A percentile compares a stretch with the other conserved stretches of the same genome.
phyloP scores from a whole-genome alignment of 2,888 invertebrate genomes.

The Scaptomyza caliginosa region DNA sequence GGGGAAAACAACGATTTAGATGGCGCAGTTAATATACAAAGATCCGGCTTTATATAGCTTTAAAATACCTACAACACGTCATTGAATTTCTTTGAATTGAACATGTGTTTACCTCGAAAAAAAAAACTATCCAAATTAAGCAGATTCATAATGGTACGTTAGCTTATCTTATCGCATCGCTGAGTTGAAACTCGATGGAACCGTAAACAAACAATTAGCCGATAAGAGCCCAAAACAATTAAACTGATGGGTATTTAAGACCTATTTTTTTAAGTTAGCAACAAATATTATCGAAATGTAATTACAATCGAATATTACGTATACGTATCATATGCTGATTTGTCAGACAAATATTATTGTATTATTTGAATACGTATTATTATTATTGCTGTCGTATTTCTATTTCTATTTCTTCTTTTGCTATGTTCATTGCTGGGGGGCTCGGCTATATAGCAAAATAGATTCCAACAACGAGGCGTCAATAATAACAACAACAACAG shows the following conservation, averaged over 20 bases:
- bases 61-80: conserved; percentile 25
- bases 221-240: conserved; percentile 48
- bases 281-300: conserved; percentile 10
- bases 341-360: conserved; percentile 45
- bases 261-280: conserved; percentile 4
- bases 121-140: conserved; percentile 4
- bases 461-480: conserved; percentile 29
- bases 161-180: conserved; percentile 25
- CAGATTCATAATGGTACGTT: neutral
- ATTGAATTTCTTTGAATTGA: conserved; percentile 14
- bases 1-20: conserved; percentile 1
- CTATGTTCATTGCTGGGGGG: conserved; percentile 57
- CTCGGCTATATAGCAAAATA: conserved; percentile 56
- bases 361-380: conserved; percentile 31
- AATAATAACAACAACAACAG: conserved; percentile 26
- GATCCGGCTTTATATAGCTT: neutral
- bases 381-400: conserved; percentile 11
- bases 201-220: conserved; percentile 74
- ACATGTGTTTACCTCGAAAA: conserved; percentile 31
- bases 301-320: conserved; percentile 10
- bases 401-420: conserved; percentile 22
- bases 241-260: conserved; percentile 33
- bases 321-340: neutral
- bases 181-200: conserved; percentile 2
- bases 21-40: conserved; percentile 13